Base-by-base conservation (phyloP, 2,797 vertebrate species). In the Sebastolobus altivelis region DNA sequence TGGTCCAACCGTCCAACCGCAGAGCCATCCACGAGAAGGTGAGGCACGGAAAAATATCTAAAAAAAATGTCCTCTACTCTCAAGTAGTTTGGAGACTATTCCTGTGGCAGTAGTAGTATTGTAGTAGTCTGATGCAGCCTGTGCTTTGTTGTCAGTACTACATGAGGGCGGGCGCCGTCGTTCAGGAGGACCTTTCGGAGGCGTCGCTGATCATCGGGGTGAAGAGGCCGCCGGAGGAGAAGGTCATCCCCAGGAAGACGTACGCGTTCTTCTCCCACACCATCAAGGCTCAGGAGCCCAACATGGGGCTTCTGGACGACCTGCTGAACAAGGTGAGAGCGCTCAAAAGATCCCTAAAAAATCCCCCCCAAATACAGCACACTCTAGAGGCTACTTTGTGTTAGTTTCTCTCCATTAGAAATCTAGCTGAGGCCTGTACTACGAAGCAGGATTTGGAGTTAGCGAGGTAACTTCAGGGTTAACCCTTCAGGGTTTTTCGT, bases 251-350 rank as follows among this genome's bases (percentile, higher is more conserved):
- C 67, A 95, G 68, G 86, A 99, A 99, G 92, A 99, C 97, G 0
- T 99, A 99, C 4, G 98, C 98, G 2, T 99, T 99, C 82, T 99
- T 99, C 88, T 99, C 98, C 4, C 99, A 99, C 90, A 99, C 98
- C 72, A 99, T 99, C 91, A 99, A 99, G 92, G 99, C 99, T 54
- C 99, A 99, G 88, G 98, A 98, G 82, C 96, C 98, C 79, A 99
- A 99, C 90, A 99, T 99, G 99, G 91, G 94, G 5, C 96, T 99
- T 40, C 86, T 99, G 92, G 98, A 99, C 78, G 97, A 99, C 86
- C 90, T 99, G 79, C 92, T 99, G 65, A 97, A 94, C 83, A 97
- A 98, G 97, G 99, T 99, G 94, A 85, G 71, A 1, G 14, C 7
- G 6, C 40, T 33, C 8, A 14, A 13, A 49, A 10, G 6, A 38